A percentile compares a stretch with the other conserved stretches of the same genome.
phyloP scores from a whole-genome alignment of 2,113 vertebrate species.

The Xiphias gladius region DNA sequence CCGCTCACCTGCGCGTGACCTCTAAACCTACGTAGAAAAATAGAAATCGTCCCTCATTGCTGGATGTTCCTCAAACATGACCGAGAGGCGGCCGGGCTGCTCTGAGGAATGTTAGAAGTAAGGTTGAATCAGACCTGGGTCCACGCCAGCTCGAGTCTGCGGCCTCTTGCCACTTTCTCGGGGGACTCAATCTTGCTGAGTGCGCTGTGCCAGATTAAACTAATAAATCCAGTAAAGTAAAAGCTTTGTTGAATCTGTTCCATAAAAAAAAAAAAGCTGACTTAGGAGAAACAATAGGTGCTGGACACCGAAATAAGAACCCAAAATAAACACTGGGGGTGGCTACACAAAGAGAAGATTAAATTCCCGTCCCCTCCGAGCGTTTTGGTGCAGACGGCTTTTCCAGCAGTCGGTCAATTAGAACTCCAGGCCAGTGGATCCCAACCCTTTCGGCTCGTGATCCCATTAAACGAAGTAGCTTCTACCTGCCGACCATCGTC shows the following conservation, averaged over 20 bases:
- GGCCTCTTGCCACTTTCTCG: not conserved
- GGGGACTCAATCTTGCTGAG: not conserved
- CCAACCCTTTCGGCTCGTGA: too few species aligned
- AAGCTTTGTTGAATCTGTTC: conserved; percentile 40
- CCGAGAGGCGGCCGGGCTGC: conserved; percentile 1
- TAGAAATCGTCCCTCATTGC: conserved; percentile 36
- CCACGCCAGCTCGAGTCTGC: not conserved
- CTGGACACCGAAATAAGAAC: not conserved
- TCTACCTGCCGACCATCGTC: too few species aligned
- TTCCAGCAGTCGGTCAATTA: not conserved
- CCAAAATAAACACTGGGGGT: not conserved
- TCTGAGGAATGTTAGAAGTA: conserved; percentile 38
- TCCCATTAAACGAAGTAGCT: not conserved
- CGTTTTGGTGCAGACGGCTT: not conserved
- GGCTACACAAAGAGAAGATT: conserved; percentile 12
- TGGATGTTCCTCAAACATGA: not conserved
- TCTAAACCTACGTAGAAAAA: conserved; percentile 64
- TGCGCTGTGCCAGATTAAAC: conserved; percentile 1
- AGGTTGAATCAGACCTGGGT: not conserved
- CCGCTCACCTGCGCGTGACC: not conserved
- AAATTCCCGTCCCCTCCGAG: not conserved
- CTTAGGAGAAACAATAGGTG: not conserved
- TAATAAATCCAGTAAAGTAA: conserved; percentile 7
- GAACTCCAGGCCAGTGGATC: not conserved
- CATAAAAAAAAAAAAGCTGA: not conserved